phyloP scores from a whole-genome alignment of 2,888 invertebrate genomes.

The Spisula subtruncata region DNA sequence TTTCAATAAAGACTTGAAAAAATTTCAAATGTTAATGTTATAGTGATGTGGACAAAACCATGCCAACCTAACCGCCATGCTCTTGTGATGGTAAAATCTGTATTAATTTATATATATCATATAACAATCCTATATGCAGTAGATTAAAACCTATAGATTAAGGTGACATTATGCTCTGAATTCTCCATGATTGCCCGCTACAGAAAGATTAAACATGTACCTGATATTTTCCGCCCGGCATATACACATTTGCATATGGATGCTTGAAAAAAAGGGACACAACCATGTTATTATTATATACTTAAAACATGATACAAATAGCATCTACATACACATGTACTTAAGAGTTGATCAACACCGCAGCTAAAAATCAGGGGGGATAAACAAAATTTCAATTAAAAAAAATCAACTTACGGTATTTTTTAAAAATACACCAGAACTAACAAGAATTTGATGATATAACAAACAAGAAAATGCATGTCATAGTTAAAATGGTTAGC shows the following conservation, averaged over 20 bases:
- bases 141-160: neutral
- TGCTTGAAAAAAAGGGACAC: conserved; percentile 70
- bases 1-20: too few species aligned
- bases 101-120: neutral
- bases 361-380: too few species aligned
- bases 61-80: neutral
- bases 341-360: neutral
- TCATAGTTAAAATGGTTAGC: too few species aligned
- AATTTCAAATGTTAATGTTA: neutral
- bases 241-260: conserved; percentile 70
- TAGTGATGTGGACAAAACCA: neutral
- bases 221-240: conserved; percentile 68
- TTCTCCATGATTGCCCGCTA: neutral
- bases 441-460: too few species aligned
- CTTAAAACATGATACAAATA: neutral
- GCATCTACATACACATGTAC: neutral
- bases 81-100: neutral
- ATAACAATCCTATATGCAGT: neutral
- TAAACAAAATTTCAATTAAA: too few species aligned
- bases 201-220: conserved; percentile 41
- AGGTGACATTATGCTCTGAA: conserved; percentile 2
- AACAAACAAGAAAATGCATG: too few species aligned
- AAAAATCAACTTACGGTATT: too few species aligned
- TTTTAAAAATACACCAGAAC: too few species aligned
- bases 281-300: conserved; percentile 15